Conservation (phyloP, 2,113 vertebrate species). For the Toxostoma redivivum region DNA sequence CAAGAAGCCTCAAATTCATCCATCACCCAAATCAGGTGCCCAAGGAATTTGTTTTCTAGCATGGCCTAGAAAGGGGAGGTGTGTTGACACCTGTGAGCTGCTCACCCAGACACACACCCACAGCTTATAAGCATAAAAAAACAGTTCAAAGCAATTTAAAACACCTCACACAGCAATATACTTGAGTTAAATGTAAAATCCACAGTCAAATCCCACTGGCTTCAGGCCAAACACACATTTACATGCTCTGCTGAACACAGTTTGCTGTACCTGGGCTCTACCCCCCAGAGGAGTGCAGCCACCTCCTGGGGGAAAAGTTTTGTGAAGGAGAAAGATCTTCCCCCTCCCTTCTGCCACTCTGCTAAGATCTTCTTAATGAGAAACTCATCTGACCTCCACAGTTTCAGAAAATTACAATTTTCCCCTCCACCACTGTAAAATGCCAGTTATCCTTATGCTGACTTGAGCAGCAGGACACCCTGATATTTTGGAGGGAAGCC, state of each 20-base stretch:
- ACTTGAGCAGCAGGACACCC: background rate
- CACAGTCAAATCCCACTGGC: background rate
- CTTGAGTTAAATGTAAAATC: background rate
- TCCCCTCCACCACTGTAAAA: background rate
- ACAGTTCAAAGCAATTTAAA: background rate
- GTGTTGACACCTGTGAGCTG: background rate
- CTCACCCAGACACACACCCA: background rate
- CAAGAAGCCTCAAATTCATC: background rate
- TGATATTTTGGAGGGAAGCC: background rate
- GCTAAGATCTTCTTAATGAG: background rate
- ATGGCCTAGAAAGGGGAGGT: background rate
- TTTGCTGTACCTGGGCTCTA: background rate
- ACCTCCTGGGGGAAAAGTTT: background rate
- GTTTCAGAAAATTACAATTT: background rate
- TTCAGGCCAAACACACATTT: background rate
- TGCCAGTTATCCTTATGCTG: background rate
- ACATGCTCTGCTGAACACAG: background rate
- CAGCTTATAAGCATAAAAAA: background rate
- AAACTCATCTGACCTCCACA: background rate
- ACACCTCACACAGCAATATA: background rate
- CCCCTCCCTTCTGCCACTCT: background rate
- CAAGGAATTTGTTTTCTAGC: background rate
- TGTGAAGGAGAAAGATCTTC: background rate
- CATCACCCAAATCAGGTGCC: background rate
- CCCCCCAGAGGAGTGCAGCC: background rate